Conservation (phyloP, 2,113 vertebrate species). For the Athene cunicularia region DNA sequence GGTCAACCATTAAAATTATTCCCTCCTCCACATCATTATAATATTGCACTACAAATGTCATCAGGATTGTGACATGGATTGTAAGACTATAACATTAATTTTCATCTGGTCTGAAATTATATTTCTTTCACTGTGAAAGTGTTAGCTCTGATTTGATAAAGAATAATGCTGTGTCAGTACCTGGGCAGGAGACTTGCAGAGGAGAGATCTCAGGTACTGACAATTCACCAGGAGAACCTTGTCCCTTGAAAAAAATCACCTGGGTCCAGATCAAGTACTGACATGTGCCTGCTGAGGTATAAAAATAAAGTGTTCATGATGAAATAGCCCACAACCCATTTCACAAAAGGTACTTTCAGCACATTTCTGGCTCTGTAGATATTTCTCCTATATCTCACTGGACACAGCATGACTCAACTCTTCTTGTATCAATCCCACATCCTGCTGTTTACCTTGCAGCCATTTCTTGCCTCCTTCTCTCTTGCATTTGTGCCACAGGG, state of each 20-base stretch:
- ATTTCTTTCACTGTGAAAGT: conserved; percentile 22
- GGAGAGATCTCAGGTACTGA: neutral
- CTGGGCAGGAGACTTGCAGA: neutral
- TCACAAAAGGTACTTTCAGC: neutral
- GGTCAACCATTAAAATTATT: conserved; percentile 61
- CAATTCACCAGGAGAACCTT: neutral
- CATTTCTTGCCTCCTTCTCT: neutral
- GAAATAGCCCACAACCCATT: neutral
- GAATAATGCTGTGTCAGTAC: conserved; percentile 48
- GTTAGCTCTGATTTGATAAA: conserved; percentile 43
- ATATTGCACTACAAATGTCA: conserved; percentile 68
- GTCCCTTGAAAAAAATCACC: neutral
- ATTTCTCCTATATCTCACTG: neutral
- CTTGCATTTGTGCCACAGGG: neutral
- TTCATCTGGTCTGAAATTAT: conserved; percentile 52
- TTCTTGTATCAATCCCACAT: neutral
- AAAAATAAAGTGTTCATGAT: neutral
- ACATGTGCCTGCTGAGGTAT: neutral
- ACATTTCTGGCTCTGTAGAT: neutral
- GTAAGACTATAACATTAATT: conserved; percentile 58
- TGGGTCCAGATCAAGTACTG: neutral
- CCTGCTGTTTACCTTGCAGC: neutral
- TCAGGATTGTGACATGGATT: conserved; percentile 55
- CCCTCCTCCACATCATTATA: conserved; percentile 46
- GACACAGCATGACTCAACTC: neutral